Conservation (phyloP, 2,113 vertebrate genomes). For the Campylomormyrus numenius region DNA sequence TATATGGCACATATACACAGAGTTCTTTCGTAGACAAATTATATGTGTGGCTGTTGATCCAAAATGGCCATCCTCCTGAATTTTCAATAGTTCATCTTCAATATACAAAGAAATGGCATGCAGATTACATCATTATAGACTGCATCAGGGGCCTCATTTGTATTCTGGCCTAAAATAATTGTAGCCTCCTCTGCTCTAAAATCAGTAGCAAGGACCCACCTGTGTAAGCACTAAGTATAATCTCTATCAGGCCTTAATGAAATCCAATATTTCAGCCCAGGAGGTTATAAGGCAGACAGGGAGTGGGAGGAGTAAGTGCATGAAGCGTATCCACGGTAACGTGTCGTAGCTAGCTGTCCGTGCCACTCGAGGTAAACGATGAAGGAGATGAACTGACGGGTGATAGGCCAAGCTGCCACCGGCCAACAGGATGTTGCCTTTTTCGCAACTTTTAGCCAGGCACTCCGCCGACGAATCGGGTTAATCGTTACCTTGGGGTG, state of each 20-base stretch:
- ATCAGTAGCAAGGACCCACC: neutral
- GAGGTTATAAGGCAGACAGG: neutral
- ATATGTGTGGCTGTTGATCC: neutral
- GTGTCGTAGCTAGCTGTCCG: neutral
- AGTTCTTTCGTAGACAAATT: neutral
- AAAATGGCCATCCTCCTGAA: neutral
- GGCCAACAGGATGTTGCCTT: neutral
- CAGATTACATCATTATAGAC: neutral
- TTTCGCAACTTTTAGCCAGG: neutral
- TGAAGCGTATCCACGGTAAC: neutral
- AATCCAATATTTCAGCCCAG: neutral
- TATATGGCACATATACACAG: neutral
- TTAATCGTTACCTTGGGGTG: constrained; percentile 4
- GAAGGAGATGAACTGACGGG: constrained; percentile 7
- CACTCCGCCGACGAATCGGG: constrained; percentile 2
- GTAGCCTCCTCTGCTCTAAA: neutral
- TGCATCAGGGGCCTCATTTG: neutral
- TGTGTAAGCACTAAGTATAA: neutral
- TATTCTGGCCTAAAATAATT: constrained; percentile 1
- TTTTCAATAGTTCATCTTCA: neutral
- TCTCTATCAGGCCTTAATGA: constrained; percentile 2
- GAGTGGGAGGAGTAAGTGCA: neutral
- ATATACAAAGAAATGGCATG: neutral
- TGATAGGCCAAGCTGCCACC: constrained; percentile 8
- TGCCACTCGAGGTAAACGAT: constrained; percentile 9